Evolutionary conservation across 1,140 invertebrate species (phyloP).

Genomic region (Dendroctonus ponderosae): DNA sequence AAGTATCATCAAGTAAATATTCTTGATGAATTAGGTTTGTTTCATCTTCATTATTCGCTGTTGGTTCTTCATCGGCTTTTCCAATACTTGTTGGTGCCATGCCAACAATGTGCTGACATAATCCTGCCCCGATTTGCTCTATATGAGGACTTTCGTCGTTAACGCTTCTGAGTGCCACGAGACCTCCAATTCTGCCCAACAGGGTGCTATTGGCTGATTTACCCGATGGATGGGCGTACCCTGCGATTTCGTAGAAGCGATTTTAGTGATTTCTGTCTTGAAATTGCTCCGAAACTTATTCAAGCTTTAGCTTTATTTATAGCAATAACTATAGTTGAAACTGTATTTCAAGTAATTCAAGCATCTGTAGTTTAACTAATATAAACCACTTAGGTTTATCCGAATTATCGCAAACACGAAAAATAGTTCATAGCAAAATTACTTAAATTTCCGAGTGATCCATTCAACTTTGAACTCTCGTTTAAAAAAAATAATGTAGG

Average conservation of each 20-base stretch:
- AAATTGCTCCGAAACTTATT: not conserved
- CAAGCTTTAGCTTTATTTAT: not conserved
- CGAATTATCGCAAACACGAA: not conserved
- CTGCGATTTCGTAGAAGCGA: conserved; percentile 46
- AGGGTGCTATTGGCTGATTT: conserved; percentile 53
- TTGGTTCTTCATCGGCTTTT: conserved; percentile 59
- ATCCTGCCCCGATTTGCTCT: conserved; percentile 49
- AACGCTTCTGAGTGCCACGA: conserved; percentile 65
- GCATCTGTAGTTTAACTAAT: not conserved
- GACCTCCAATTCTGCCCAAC: conserved; percentile 79
- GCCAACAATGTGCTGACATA: conserved; percentile 93
- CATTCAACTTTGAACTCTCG: too few relatives aligned
- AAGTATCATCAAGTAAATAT: conserved; percentile 74
- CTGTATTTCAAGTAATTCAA: not conserved
- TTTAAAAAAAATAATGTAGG: too few relatives aligned
- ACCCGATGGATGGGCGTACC: conserved; percentile 71
- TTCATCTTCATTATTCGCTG: conserved; percentile 68
- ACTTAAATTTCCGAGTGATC: too few relatives aligned
- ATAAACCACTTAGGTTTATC: not conserved
- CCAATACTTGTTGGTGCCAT: conserved; percentile 84
- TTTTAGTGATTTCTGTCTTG: conserved; percentile 41
- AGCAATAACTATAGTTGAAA: not conserved
- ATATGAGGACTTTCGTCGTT: conserved; percentile 49
- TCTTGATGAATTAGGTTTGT: conserved; percentile 79
- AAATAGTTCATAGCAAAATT: not conserved